Evolutionary conservation across 2,797 vertebrate species (phyloP).

Genomic region (Synaphobranchus kaupii): DNA sequence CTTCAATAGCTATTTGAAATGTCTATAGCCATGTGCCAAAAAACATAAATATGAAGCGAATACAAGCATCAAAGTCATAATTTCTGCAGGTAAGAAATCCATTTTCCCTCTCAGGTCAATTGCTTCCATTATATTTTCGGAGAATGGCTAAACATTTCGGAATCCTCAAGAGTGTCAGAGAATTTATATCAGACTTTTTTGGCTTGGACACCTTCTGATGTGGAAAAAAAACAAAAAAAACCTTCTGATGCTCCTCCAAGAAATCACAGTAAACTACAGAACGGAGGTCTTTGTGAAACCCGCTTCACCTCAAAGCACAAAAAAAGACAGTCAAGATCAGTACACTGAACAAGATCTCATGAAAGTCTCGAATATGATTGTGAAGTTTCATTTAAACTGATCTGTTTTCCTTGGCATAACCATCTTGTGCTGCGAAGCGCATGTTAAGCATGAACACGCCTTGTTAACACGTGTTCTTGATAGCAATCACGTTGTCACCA

Average conservation of each 20-base stretch:
- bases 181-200: neutral
- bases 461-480: slow-evolving; percentile 17
- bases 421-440: neutral
- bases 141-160: neutral
- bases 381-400: neutral
- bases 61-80: neutral
- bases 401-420: neutral
- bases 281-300: neutral
- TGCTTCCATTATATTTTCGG: neutral
- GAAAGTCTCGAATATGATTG: neutral
- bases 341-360: neutral
- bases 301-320: neutral
- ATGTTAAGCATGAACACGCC: neutral
- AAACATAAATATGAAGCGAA: neutral
- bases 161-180: neutral
- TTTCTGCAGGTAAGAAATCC: neutral
- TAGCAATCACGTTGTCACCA: neutral
- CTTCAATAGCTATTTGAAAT: neutral
- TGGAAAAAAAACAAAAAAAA: too few species aligned
- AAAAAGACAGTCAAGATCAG: neutral
- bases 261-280: neutral
- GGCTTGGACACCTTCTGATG: neutral
- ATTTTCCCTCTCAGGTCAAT: neutral
- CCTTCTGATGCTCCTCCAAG: neutral
- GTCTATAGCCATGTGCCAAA: neutral